A percentile compares a stretch with the other conserved stretches of the same genome.
These are phyloP conservation scores for Cryptotermes secundus DNA, from an alignment of 1,140 invertebrate species.

Conservation along the genomic window DNA sequence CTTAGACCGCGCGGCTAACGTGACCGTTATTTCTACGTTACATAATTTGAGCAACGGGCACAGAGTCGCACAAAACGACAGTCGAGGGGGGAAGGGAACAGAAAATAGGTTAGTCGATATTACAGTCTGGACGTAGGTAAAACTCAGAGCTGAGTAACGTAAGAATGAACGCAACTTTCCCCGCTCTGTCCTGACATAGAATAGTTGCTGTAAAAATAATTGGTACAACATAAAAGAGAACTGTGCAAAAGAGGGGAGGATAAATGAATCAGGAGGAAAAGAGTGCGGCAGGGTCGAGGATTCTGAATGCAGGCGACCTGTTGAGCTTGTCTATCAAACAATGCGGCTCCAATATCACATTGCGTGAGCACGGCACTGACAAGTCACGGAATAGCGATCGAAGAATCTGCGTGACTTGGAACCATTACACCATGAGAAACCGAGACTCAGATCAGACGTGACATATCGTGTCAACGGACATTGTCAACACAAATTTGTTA, in stretches of 20 bases:
- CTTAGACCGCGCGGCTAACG: too few species aligned
- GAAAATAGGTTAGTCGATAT: too few species aligned
- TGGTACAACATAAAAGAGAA: background rate
- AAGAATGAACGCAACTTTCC: background rate
- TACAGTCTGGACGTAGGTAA: too few species aligned
- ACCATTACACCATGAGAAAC: background rate
- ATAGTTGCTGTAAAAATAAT: background rate
- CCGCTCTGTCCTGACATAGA: background rate
- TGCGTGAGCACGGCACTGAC: background rate
- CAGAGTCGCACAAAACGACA: too few species aligned
- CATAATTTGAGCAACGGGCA: too few species aligned
- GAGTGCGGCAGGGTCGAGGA: background rate
- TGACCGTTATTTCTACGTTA: too few species aligned
- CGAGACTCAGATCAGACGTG: background rate
- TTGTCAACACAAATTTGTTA: constrained; percentile 20
- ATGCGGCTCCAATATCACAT: background rate
- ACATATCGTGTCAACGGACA: background rate
- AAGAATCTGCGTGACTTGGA: background rate
- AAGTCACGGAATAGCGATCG: background rate
- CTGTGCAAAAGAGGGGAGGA: background rate
- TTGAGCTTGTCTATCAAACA: constrained; percentile 1
- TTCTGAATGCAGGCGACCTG: background rate
- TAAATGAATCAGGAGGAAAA: background rate
- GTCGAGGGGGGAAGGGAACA: too few species aligned
- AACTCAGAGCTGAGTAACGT: background rate